Evolutionary conservation across 2,113 vertebrate genomes (phyloP).

Genomic region (Nerophis lumbriciformis): DNA sequence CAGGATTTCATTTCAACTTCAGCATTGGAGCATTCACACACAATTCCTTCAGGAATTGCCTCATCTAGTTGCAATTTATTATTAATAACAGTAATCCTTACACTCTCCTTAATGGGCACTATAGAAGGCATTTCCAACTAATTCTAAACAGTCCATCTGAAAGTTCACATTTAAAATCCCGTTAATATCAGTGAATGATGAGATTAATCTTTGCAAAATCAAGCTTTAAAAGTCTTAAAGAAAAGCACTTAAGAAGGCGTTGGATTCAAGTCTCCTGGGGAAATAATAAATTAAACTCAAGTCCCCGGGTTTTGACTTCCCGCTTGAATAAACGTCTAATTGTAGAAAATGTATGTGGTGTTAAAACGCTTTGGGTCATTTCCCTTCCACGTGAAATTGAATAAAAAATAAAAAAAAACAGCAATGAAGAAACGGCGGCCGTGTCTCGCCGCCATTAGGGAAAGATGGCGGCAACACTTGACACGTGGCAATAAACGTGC

Average conservation of each 20-base stretch:
- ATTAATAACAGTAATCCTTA: too few species aligned
- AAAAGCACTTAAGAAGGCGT: background rate
- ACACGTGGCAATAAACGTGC: background rate
- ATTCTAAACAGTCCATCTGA: too few species aligned
- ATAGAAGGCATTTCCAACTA: too few species aligned
- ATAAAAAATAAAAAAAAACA: background rate
- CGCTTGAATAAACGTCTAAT: background rate
- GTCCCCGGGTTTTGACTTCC: background rate
- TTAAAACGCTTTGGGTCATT: constrained; percentile 2
- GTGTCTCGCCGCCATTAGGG: background rate
- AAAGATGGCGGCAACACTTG: constrained; percentile 1
- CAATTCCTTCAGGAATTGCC: too few species aligned
- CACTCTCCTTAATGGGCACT: too few species aligned
- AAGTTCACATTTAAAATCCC: too few species aligned
- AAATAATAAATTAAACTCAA: background rate
- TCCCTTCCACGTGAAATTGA: background rate
- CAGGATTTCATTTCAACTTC: too few species aligned
- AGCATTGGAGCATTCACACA: too few species aligned
- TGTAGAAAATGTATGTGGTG: background rate
- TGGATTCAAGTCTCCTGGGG: background rate
- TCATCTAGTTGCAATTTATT: too few species aligned
- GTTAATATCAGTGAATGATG: too few species aligned
- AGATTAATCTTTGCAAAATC: background rate
- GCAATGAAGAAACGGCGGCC: background rate
- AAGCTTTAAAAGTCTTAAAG: background rate